Evolutionary conservation across 2,797 vertebrate genomes (phyloP).

Genomic region (Anabacerthia variegaticeps): DNA sequence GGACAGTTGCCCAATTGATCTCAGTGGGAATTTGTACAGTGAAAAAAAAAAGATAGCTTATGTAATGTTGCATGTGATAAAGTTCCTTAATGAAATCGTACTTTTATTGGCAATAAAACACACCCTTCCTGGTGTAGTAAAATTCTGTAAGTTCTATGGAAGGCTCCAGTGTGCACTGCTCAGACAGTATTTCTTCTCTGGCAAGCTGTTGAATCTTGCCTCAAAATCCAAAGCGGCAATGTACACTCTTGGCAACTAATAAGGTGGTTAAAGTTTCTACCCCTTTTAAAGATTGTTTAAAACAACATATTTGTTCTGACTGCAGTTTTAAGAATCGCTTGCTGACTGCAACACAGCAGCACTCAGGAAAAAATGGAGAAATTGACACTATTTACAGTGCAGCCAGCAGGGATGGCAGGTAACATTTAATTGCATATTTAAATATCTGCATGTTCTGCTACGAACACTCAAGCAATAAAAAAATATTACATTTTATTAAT

Average conservation of each 20-base stretch:
- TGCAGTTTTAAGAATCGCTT: not conserved
- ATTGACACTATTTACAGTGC: not conserved
- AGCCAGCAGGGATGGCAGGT: not conserved
- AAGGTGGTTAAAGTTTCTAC: not conserved
- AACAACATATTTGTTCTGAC: not conserved
- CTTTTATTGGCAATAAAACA: constrained; percentile 26
- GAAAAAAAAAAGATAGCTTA: constrained; percentile 9
- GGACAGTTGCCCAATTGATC: not conserved
- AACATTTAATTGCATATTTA: constrained; percentile 23
- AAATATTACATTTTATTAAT: not conserved
- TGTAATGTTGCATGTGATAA: not conserved
- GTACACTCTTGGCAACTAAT: not conserved
- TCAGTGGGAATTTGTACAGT: not conserved
- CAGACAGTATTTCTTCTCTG: not conserved
- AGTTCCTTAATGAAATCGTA: constrained; percentile 31
- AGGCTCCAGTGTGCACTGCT: not conserved
- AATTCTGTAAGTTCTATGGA: not conserved
- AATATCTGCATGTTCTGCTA: not conserved
- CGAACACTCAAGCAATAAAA: not conserved
- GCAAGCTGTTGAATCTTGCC: not conserved
- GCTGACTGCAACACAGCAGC: not conserved
- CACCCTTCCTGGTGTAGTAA: not conserved
- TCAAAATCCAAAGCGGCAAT: not conserved
- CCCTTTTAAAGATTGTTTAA: not conserved
- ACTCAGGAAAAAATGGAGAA: not conserved